Evolutionary conservation across 2,888 invertebrate genomes (phyloP).

Genomic region (Autographa gamma): DNA sequence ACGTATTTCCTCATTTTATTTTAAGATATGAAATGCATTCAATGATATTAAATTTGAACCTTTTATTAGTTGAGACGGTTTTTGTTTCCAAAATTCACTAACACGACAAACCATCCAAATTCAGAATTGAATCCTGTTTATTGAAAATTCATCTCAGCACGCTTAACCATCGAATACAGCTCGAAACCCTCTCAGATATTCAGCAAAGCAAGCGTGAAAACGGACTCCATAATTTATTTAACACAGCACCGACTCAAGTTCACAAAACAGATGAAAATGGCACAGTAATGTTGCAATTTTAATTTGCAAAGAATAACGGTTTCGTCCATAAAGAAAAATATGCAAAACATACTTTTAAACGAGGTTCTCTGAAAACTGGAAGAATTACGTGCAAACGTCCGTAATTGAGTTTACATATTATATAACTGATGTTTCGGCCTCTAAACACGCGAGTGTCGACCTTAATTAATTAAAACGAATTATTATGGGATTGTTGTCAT

Average conservation of each 20-base stretch:
- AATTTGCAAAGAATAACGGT: conserved; percentile 26
- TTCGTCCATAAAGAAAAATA: conserved; percentile 29
- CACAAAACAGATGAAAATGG: conserved; percentile 43
- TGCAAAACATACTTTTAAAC: conserved; percentile 49
- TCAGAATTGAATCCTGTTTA: not conserved
- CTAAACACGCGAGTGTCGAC: conserved; percentile 13
- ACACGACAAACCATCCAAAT: not conserved
- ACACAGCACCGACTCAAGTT: conserved; percentile 36
- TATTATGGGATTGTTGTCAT: not conserved
- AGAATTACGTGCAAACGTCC: conserved; percentile 40
- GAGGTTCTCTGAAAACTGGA: conserved; percentile 25
- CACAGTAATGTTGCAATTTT: conserved; percentile 45
- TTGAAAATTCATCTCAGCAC: conserved; percentile 4
- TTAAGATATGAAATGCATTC: too few relatives aligned
- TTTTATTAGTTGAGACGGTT: not conserved
- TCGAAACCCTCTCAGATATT: not conserved
- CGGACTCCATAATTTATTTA: conserved; percentile 28
- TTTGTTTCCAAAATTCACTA: not conserved
- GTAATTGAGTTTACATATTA: conserved; percentile 55
- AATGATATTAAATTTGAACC: too few relatives aligned
- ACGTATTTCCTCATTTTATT: too few relatives aligned
- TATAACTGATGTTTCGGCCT: conserved; percentile 21
- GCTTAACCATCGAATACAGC: not conserved
- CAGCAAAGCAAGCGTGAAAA: not conserved
- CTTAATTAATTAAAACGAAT: not conserved